Evolutionary conservation across 2,113 vertebrate genomes (phyloP).

Genomic region (Cephalophus harveyi): DNA sequence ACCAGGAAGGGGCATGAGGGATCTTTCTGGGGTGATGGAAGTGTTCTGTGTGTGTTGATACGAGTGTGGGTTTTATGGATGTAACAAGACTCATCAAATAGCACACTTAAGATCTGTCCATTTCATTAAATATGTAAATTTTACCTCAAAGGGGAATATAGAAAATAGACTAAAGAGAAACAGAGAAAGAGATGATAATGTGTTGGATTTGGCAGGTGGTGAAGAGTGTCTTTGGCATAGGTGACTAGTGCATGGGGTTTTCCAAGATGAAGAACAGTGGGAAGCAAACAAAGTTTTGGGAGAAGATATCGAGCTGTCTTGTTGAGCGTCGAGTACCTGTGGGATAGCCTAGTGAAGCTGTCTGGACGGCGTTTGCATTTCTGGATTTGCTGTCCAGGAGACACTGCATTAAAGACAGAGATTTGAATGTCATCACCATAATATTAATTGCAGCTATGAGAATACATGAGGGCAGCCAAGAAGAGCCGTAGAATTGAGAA

Average conservation of each 20-base stretch:
- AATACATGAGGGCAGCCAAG: background rate
- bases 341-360: background rate
- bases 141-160: background rate
- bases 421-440: background rate
- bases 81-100: background rate
- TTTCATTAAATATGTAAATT: conserved; percentile 1
- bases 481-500: conserved; percentile 13
- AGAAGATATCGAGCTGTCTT: background rate
- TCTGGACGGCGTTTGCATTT: background rate
- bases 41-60: background rate
- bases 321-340: background rate
- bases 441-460: background rate
- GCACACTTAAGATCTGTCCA: background rate
- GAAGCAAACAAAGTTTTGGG: background rate
- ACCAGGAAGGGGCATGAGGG: background rate
- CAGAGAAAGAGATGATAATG: background rate
- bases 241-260: background rate
- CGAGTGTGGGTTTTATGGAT: background rate
- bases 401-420: background rate
- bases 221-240: background rate
- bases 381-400: background rate
- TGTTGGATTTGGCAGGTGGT: background rate
- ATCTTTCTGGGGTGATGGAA: background rate
- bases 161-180: background rate
- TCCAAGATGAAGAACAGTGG: background rate